Conservation (phyloP, 2,797 vertebrate species). For the Mormyrus hasselquistii region DNA sequence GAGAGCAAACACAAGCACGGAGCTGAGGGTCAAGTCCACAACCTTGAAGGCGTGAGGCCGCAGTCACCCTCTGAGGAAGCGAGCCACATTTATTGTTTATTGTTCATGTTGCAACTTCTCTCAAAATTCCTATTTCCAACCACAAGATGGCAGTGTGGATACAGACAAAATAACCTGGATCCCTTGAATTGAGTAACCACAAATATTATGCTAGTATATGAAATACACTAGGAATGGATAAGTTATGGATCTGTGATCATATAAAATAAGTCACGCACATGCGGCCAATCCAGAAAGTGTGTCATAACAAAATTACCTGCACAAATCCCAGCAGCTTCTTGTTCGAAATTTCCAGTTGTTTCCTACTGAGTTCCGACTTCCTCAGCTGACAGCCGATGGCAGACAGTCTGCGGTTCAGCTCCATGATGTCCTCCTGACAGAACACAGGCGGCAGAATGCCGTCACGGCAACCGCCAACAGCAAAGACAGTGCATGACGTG, state of each 20-base stretch:
- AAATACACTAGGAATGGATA: not conserved
- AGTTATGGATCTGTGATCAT: not conserved
- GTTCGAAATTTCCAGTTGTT: constrained; percentile 78
- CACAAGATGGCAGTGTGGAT: constrained; percentile 14
- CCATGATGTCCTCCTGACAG: constrained; percentile 58
- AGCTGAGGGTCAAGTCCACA: not conserved
- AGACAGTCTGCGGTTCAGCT: constrained; percentile 64
- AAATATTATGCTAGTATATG: not conserved
- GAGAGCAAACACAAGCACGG: not conserved
- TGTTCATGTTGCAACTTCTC: not conserved
- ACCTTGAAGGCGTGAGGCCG: not conserved
- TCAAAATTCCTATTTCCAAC: not conserved
- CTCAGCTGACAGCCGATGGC: constrained; percentile 65
- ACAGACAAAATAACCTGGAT: not conserved
- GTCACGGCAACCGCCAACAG: not conserved
- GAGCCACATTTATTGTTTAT: not conserved
- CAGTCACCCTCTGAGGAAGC: not conserved
- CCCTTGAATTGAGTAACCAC: not conserved
- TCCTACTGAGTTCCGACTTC: constrained; percentile 73
- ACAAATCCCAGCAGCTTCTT: constrained; percentile 78
- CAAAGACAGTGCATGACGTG: not conserved
- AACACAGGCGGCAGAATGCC: not conserved
- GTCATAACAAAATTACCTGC: constrained; percentile 57
- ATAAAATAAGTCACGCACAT: not conserved
- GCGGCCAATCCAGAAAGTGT: not conserved